Evolutionary conservation across 1,140 invertebrate species (phyloP).

Genomic region (Drosophila novamexicana): DNA sequence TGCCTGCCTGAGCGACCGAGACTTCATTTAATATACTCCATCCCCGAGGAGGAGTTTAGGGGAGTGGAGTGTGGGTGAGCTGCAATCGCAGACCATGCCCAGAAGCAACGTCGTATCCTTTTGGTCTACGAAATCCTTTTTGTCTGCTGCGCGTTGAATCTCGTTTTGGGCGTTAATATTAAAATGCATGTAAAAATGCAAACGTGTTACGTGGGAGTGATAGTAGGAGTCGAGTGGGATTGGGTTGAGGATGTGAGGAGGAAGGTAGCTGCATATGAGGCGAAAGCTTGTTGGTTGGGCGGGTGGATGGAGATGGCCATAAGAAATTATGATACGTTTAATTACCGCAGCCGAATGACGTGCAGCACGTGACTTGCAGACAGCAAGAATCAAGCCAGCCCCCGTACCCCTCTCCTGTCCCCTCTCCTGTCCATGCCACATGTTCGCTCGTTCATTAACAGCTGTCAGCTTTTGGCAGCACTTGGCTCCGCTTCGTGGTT

Average conservation of each 20-base stretch:
- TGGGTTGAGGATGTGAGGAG: neutral
- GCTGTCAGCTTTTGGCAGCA: slow-evolving; percentile 80
- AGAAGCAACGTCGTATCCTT: slow-evolving; percentile 73
- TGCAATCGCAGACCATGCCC: slow-evolving; percentile 74
- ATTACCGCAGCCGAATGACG: slow-evolving; percentile 63
- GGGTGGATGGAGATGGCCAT: slow-evolving; percentile 29
- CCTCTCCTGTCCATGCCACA: slow-evolving; percentile 7
- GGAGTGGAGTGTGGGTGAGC: slow-evolving; percentile 32
- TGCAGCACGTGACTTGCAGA: slow-evolving; percentile 74
- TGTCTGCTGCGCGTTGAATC: slow-evolving; percentile 70
- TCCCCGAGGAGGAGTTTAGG: slow-evolving; percentile 35
- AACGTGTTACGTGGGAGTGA: slow-evolving; percentile 28
- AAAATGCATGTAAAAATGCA: slow-evolving; percentile 81
- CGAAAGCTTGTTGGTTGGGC: slow-evolving; percentile 36
- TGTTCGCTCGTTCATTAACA: slow-evolving; percentile 79
- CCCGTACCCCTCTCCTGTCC: neutral
- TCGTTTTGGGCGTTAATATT: slow-evolving; percentile 75
- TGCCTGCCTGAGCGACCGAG: slow-evolving; percentile 47
- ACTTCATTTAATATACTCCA: slow-evolving; percentile 78
- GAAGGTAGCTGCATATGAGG: slow-evolving; percentile 6
- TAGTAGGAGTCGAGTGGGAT: slow-evolving; percentile 12
- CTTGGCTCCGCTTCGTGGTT: slow-evolving; percentile 48
- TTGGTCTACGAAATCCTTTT: slow-evolving; percentile 72
- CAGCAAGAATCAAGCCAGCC: slow-evolving; percentile 10
- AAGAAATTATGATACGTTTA: slow-evolving; percentile 83